These are phyloP conservation scores for Pseudomugil tenellus DNA, from an alignment of 2,797 vertebrate species.

Conservation along the genomic window DNA sequence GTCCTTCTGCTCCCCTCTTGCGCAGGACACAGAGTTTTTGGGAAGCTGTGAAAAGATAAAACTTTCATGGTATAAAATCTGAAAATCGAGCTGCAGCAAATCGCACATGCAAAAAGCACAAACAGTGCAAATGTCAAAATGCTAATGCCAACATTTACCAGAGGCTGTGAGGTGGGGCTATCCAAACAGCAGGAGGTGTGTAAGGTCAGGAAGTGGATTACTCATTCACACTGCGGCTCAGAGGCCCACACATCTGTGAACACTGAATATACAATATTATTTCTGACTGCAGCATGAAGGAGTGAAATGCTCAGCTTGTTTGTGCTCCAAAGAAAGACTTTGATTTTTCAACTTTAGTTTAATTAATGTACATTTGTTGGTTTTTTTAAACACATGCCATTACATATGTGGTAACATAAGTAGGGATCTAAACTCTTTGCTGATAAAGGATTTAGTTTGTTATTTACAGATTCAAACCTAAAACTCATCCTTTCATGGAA, in stretches of 20 bases:
- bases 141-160: slow-evolving; percentile 87
- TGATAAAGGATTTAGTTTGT: no score
- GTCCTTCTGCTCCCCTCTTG: slow-evolving; percentile 12
- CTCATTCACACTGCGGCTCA: slow-evolving; percentile 60
- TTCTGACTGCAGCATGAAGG: slow-evolving; percentile 19
- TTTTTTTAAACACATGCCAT: not conserved
- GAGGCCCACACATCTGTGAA: slow-evolving; percentile 36
- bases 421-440: no score
- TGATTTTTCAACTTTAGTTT: not conserved
- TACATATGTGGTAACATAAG: not conserved
- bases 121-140: slow-evolving; percentile 85
- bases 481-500: no score
- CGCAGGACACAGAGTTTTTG: slow-evolving; percentile 3
- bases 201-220: slow-evolving; percentile 77
- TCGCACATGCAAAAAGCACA: slow-evolving; percentile 60
- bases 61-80: not conserved
- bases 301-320: not conserved
- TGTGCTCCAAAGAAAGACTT: not conserved
- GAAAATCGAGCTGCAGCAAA: slow-evolving; percentile 31
- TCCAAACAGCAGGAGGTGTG: slow-evolving; percentile 76
- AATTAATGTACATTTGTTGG: not conserved
- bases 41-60: not conserved
- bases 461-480: no score
- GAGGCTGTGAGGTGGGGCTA: slow-evolving; percentile 71
- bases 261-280: slow-evolving; percentile 23